phyloP scores from a whole-genome alignment of 2,888 invertebrate species.

The Bimastos eiseni region DNA sequence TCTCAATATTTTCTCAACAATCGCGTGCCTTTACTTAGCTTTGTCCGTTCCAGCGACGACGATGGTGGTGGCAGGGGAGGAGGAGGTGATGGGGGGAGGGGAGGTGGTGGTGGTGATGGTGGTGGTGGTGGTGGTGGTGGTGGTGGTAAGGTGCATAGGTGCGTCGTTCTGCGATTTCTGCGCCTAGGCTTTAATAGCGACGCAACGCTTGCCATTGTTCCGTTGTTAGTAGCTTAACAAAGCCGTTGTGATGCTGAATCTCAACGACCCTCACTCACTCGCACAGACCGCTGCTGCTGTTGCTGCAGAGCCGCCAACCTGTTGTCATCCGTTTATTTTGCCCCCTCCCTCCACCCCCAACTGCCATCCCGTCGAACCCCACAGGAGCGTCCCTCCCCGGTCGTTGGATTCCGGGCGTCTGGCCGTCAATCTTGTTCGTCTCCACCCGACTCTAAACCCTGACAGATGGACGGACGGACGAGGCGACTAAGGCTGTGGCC shows the following conservation, averaged over 20 bases:
- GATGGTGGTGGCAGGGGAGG: neutral
- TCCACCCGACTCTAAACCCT: conserved; percentile 13
- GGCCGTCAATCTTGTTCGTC: neutral
- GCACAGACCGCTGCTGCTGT: no score
- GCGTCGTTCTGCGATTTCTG: neutral
- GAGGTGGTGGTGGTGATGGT: neutral
- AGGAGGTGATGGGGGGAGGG: neutral
- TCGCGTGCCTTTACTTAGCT: no score
- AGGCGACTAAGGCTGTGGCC: neutral
- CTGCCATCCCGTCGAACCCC: neutral
- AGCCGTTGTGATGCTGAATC: neutral
- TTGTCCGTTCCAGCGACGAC: neutral
- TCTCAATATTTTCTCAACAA: no score
- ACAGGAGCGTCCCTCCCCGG: neutral
- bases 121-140: neutral
- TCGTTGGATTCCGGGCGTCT: neutral
- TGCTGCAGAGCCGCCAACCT: neutral
- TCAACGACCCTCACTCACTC: neutral
- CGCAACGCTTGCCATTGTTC: conserved; percentile 4
- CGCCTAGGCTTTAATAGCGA: neutral
- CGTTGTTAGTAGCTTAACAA: conserved; percentile 7
- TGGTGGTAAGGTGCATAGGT: neutral
- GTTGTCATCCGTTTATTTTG: neutral
- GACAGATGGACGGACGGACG: neutral
- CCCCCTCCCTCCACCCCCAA: neutral